A percentile compares a stretch with the other conserved stretches of the same genome.
phyloP scores from a whole-genome alignment of 64 coral and sea anemone species.

The Porites lutea region DNA sequence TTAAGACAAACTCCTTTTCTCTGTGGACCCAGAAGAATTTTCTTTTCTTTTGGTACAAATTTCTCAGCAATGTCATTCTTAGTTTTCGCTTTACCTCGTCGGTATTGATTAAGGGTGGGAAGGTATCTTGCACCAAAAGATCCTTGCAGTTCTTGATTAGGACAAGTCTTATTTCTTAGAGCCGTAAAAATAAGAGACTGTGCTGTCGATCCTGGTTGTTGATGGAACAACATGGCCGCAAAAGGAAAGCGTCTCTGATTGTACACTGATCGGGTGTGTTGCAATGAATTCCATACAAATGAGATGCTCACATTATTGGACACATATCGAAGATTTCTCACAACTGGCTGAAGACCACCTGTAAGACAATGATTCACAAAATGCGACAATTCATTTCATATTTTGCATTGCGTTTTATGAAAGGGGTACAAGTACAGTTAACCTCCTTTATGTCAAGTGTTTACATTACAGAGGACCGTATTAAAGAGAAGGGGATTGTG shows the following conservation, averaged over 20 bases:
- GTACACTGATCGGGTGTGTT: neutral
- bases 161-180: neutral
- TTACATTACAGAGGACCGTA: no score
- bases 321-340: neutral
- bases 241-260: neutral
- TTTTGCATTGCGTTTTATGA: no score
- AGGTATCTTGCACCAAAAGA: constrained; percentile 60
- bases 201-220: neutral
- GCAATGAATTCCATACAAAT: neutral
- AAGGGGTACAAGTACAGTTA: no score
- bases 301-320: neutral
- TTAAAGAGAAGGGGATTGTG: no score
- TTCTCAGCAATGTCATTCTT: constrained; percentile 74
- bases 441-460: no score
- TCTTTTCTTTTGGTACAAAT: constrained; percentile 65
- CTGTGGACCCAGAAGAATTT: constrained; percentile 86
- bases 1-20: constrained; percentile 98
- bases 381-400: no score
- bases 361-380: neutral
- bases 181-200: neutral
- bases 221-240: neutral
- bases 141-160: neutral
- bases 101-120: constrained; percentile 93
- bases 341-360: neutral
- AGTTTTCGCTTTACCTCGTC: constrained; percentile 81